Evolutionary conservation across 2,113 vertebrate genomes (phyloP), one percentile per base, ranked within the genome.

Genomic region (Echinops telfairi): DNA sequence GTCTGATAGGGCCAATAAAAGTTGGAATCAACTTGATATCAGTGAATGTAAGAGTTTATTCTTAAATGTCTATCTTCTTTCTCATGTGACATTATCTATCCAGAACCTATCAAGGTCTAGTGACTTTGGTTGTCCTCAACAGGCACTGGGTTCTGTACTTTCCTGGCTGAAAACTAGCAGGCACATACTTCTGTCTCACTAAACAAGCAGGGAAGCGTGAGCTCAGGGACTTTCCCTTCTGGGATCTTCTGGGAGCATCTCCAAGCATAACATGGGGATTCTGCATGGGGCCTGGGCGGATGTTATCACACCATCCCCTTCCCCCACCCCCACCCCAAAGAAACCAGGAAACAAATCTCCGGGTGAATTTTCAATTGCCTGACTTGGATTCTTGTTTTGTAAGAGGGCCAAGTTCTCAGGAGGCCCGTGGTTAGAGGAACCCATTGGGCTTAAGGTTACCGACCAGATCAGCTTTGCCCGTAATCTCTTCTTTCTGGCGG

Each of bases 391-490:
- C 78, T 53, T 82, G 40, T 78, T 81, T 89, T 60, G 40, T 27
- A 31, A 82, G 68, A 60, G 53, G 29, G 19, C 14, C 57, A 58
- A 58, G 76, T 1, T 36, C 20, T 80, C 29, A n/a, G 57, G 16
- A 40, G n/a, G 31, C 2, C 57, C 8, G 57, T 16, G 16, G 16
- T 29, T 36, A 22, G 16, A 1, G 47, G 64, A 36, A 27, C 27
- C 19, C 57, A 20, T 38, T 23, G 15, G 79, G 23, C 33, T 57
- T 57, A 64, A 70, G 75, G 85, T 53, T 57, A 98, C 98, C 98
- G 95, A 98, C 98, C 98, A 98, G 89, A 29, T 98, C 97, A 89
- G 98, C 81, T 73, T 98, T 98, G 94, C 98, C 98, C 90, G 97
- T 98, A 80, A 97, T 81, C 68, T 98, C 98, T 14, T 58, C 57